phyloP scores from a whole-genome alignment of 2,888 invertebrate species.

The Prosopocoilus inquinatus region DNA sequence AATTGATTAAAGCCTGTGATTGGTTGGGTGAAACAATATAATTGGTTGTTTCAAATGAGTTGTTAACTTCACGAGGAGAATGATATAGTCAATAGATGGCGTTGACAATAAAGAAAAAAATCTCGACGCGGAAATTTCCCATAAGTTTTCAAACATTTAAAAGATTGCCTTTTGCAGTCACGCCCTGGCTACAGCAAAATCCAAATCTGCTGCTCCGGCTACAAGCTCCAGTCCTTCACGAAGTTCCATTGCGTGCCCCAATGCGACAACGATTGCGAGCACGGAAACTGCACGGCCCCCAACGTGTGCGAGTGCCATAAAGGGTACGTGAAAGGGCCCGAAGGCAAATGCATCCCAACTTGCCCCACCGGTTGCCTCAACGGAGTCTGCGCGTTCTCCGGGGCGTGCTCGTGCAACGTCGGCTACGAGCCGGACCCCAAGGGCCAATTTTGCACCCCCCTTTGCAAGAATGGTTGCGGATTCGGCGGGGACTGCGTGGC shows the following conservation, averaged over 20 bases:
- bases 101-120: background rate
- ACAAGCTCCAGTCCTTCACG: slow-evolving; percentile 59
- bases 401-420: slow-evolving; percentile 63
- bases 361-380: slow-evolving; percentile 69
- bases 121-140: background rate
- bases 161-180: slow-evolving; percentile 50
- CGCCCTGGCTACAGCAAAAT: slow-evolving; percentile 63
- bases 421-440: slow-evolving; percentile 58
- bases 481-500: slow-evolving; percentile 56
- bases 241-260: slow-evolving; percentile 59
- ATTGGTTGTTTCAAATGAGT: no score
- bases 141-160: no score
- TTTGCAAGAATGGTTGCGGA: slow-evolving; percentile 56
- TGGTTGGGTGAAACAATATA: no score
- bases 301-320: slow-evolving; percentile 64
- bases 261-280: slow-evolving; percentile 66
- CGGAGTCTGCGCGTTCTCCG: slow-evolving; percentile 61
- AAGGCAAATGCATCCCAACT: slow-evolving; percentile 58
- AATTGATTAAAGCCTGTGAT: no score
- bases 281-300: slow-evolving; percentile 66
- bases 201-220: slow-evolving; percentile 71
- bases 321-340: slow-evolving; percentile 58
- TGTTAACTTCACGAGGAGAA: no score
- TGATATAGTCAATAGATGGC: background rate
- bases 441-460: slow-evolving; percentile 61